Evolutionary conservation across 2,113 vertebrate genomes (phyloP).

Genomic region (Phalacrocorax pelagicus): DNA sequence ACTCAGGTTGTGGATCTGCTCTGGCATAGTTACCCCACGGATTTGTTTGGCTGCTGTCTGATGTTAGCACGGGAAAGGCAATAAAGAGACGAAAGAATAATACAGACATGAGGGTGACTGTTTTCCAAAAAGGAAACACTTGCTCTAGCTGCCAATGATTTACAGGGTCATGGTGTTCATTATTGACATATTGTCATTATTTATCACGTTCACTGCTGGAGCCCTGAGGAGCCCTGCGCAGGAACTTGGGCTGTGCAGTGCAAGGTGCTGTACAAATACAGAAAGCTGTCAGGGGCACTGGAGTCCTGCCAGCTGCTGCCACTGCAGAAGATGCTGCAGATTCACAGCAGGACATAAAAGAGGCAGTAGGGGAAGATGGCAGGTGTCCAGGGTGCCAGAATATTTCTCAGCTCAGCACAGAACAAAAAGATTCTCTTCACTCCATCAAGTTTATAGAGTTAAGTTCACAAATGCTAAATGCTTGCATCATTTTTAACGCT

Average conservation of each 20-base stretch:
- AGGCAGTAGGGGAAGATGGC: conserved; percentile 60
- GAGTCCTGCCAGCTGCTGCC: conserved; percentile 51
- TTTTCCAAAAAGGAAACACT: conserved; percentile 52
- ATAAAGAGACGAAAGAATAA: conserved; percentile 28
- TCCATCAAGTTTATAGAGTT: conserved; percentile 65
- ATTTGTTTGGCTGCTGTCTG: background rate
- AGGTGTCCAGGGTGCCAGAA: conserved; percentile 56
- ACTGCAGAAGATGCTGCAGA: conserved; percentile 50
- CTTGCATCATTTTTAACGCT: conserved; percentile 40
- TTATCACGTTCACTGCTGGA: background rate
- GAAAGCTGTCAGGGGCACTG: background rate
- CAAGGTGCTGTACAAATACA: conserved; percentile 39
- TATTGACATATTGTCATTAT: conserved; percentile 51
- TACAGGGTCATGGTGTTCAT: conserved; percentile 43
- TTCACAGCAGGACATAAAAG: conserved; percentile 61
- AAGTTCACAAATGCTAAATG: conserved; percentile 63
- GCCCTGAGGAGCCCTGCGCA: background rate
- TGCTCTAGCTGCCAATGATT: conserved; percentile 45
- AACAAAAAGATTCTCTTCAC: conserved; percentile 64
- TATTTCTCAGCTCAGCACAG: conserved; percentile 65
- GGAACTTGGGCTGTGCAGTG: background rate
- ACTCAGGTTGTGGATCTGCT: background rate
- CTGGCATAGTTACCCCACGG: background rate
- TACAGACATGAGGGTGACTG: conserved; percentile 4
- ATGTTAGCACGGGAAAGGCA: background rate